Percentiles rank a stretch among this genome's conserved stretches.
phyloP scores from a whole-genome alignment of 1,140 invertebrate genomes.

The Pectinophora gossypiella region DNA sequence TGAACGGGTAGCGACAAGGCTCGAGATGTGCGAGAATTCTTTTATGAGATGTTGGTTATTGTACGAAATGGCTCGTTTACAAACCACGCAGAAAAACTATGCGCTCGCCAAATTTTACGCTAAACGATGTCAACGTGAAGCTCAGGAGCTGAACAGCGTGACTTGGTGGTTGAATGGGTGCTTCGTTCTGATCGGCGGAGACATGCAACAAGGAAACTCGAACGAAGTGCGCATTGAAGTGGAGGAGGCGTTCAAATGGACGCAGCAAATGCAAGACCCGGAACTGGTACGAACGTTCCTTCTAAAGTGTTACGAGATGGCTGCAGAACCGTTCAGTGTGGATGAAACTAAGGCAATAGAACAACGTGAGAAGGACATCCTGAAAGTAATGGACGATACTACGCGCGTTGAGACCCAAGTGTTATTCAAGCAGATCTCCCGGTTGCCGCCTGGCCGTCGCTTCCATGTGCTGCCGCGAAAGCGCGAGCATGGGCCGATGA shows the following conservation, averaged over 20 bases:
- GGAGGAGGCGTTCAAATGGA: background rate
- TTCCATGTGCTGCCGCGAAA: conserved; percentile 5
- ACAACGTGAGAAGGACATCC: background rate
- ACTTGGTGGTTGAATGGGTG: conserved; percentile 42
- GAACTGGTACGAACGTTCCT: background rate
- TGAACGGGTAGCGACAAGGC: background rate
- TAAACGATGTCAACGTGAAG: conserved; percentile 43
- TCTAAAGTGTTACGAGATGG: background rate
- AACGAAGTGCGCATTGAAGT: conserved; percentile 27
- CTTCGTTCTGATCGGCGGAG: conserved; percentile 33
- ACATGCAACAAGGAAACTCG: conserved; percentile 42
- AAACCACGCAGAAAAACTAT: conserved; percentile 35
- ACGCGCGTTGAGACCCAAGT: background rate
- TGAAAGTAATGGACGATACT: background rate
- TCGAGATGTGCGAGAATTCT: conserved; percentile 13
- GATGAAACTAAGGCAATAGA: background rate
- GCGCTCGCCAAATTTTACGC: conserved; percentile 44
- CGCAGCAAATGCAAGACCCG: background rate
- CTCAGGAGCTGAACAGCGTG: conserved; percentile 8
- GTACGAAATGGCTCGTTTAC: conserved; percentile 40
- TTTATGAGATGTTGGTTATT: conserved; percentile 45
- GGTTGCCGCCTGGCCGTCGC: background rate
- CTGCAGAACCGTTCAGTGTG: background rate
- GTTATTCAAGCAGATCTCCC: background rate
- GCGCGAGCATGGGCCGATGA: conserved; percentile 3